Percentiles rank a stretch among this genome's conserved stretches.
Conservation (phyloP, 2,888 invertebrate species). For the Nemurella pictetii region DNA sequence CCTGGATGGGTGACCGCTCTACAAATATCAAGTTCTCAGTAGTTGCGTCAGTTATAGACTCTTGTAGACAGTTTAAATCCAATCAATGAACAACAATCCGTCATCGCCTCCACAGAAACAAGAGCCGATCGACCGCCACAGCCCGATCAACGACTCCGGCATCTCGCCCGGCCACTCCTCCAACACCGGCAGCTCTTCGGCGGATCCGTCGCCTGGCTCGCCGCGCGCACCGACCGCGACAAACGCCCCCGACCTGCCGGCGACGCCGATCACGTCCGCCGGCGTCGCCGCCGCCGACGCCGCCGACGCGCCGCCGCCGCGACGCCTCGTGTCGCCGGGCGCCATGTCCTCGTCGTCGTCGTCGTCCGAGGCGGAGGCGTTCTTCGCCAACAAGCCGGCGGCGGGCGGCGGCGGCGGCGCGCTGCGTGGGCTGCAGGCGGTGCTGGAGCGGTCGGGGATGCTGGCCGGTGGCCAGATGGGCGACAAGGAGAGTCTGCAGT, state of each 20-base stretch:
- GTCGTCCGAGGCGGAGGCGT: background rate
- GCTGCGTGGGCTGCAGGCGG: conserved; percentile 50
- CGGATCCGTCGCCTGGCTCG: background rate
- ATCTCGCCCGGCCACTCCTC: conserved; percentile 65
- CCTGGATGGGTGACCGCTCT: background rate
- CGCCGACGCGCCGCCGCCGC: background rate
- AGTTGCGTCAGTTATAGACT: background rate
- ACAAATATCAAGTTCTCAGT: background rate
- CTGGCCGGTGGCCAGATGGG: conserved; percentile 23
- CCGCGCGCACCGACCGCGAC: conserved; percentile 51
- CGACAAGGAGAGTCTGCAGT: conserved; percentile 47
- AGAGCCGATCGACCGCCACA: conserved; percentile 56
- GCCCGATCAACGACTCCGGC: conserved; percentile 61
- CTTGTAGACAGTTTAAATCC: background rate
- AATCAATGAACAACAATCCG: too few relatives aligned
- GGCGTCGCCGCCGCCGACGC: background rate
- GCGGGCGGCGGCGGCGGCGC: conserved; percentile 46
- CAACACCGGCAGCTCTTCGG: conserved; percentile 53
- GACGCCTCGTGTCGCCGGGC: background rate
- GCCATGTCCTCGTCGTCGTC: background rate
- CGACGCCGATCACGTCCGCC: conserved; percentile 33
- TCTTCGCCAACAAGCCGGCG: conserved; percentile 6
- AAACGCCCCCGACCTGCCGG: conserved; percentile 45
- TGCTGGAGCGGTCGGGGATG: conserved; percentile 48
- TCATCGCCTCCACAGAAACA: conserved; percentile 61